Evolutionary conservation across 2,113 vertebrate species (phyloP), one percentile per base, ranked within the genome.

Genomic region (Eidolon helvum): DNA sequence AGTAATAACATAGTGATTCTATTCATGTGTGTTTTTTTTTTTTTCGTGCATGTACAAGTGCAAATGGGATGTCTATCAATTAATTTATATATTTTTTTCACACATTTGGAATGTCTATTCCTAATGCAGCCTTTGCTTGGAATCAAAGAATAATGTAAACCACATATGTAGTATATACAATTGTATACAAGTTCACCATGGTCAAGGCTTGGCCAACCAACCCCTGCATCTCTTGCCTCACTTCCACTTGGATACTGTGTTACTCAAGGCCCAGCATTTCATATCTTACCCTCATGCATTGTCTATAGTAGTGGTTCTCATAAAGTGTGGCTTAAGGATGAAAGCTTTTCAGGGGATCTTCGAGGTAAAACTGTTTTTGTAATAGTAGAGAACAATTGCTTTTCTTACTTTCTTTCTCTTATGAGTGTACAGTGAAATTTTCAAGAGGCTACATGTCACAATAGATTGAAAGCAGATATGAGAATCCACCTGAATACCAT

Each of bases 221-320:
- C 0, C 6, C 48, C 33, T 4, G 24, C 4, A 4, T 26, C 6
- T 53, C 1, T 16, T 33, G 2, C 6, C 14, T 8, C 11, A 28
- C 10, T 10, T 1, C 10, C 15, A 16, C 0, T 8, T 65, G 5
- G 4, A 9, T 3, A 22, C 24, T 77, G 21, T n/a, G 53, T 5
- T 45, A 22, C 26, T 48, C 10, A 69, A 38, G 74, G 33, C 33
- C 22, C 4, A 63, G 26, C 24, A 14, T 85, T 74, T 90, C 14
- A 6, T 14, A 7, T 33, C 14, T 61, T 45, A 40, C 3, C 12
- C 4, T 6, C 19, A 14, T 50, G 1, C 43, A 22, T 55, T 71
- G 2, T 79, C 35, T 65, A 63, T 1, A 38, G 0, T 33, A 19
- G 8, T 3, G 16, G 35, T 48, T 84, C 55, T 61, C 65, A 82